Base-by-base conservation (phyloP, 1,140 invertebrate genomes). In the Lasioglossum baleicum region DNA sequence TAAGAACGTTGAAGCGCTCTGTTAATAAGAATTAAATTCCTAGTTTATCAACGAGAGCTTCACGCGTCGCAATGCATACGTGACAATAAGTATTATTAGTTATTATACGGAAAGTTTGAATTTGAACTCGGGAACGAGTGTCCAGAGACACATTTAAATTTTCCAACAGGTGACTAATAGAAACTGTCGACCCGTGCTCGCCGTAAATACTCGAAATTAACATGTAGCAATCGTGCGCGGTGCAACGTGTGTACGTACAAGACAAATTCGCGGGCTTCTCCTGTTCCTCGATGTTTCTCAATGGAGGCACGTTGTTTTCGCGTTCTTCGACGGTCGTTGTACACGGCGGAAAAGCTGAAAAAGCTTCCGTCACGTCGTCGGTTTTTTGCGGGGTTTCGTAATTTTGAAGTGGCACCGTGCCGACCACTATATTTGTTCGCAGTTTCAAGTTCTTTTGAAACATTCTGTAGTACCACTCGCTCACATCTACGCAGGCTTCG, bases 381-480 rank as follows among this genome's bases (percentile, higher is more conserved):
- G 60, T 68, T 72, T 79, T 78, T 63, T 85, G 44, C 8, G 85
- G 87, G 48, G 82, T 82, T 71, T 91, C 86, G 81, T 91, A 91
- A 86, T 90, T 88, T 63, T 83, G 83, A 22, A 91, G 68, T 2
- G 89, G 90, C 10, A 90, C 69, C 0, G 89, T 90, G 13, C 90
- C 89, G 17, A 91, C 75, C 11, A 90, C 76, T 31, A 91, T 80
- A 56, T 53, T 74, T 53, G 84, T 88, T 70, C 90, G 69, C 1
- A 90, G 86, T 74, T 90, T 91, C 31, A 88, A 79, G 83, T 91
- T 90, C 77, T 91, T 91, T 60, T 90, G 86, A 68, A 91, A 87
- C 75, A 91, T 87, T 64, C 87, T 87, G 72, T 89, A 90, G 80
- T 90, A 90, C 90, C 90, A 91, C 64, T 91, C 89, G 83, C 80